Conservation (phyloP, 2,888 invertebrate genomes). For the Tinea trinotella region DNA sequence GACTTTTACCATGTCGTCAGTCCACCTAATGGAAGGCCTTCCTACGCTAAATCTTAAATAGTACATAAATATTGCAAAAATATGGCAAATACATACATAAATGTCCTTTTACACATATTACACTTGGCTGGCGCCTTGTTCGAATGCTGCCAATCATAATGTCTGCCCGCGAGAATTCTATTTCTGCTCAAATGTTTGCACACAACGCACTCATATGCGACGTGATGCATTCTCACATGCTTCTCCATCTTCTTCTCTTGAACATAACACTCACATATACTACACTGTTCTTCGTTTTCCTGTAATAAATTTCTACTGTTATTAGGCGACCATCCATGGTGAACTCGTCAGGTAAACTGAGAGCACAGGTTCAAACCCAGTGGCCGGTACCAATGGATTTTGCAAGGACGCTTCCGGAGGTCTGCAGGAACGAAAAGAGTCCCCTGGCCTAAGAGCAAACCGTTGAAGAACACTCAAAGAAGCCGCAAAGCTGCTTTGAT, state of each 20-base stretch:
- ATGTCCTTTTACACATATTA: background rate
- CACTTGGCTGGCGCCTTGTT: background rate
- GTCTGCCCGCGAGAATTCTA: background rate
- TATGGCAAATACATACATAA: background rate
- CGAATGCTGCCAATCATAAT: background rate
- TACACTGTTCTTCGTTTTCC: background rate
- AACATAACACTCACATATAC: background rate
- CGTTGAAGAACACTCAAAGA: too few species aligned
- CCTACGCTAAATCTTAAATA: too few species aligned
- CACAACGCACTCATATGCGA: background rate
- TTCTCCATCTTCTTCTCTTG: background rate
- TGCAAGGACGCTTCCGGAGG: too few species aligned
- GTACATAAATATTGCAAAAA: too few species aligned
- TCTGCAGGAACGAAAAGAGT: too few species aligned
- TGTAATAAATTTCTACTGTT: background rate
- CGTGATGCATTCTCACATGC: background rate
- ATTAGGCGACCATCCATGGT: too few species aligned
- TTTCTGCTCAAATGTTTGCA: background rate
- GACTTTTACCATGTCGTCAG: too few species aligned
- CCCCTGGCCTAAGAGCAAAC: too few species aligned
- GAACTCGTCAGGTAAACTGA: background rate
- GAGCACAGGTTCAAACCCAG: background rate
- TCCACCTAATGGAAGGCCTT: too few species aligned
- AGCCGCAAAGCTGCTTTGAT: too few species aligned
- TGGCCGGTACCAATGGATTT: too few species aligned